A percentile compares a stretch with the other conserved stretches of the same genome.
Conservation (phyloP, 1,140 invertebrate species). For the Drosophila murphyi region DNA sequence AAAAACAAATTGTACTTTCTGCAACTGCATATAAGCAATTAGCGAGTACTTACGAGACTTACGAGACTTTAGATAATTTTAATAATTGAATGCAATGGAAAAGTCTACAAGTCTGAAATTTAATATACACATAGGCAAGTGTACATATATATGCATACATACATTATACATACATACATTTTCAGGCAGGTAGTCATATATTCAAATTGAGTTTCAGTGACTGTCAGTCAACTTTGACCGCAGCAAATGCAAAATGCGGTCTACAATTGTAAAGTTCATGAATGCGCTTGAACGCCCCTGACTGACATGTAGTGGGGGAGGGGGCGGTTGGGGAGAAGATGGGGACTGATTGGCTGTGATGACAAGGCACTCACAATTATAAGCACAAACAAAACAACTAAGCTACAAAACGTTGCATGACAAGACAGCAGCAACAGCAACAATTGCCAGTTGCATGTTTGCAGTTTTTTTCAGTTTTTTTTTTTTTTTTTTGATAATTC, state of each 20-base stretch:
- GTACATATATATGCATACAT: neutral
- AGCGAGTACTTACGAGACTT: slow-evolving; percentile 21
- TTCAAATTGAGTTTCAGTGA: slow-evolving; percentile 58
- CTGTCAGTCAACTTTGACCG: slow-evolving; percentile 79
- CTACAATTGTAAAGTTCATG: slow-evolving; percentile 53
- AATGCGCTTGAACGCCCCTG: slow-evolving; percentile 68
- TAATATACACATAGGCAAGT: neutral
- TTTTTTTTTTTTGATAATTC: slow-evolving; percentile 44
- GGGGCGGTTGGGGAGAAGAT: neutral
- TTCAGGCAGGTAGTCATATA: slow-evolving; percentile 5
- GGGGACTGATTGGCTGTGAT: slow-evolving; percentile 2
- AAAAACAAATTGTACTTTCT: slow-evolving; percentile 18
- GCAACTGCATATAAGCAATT: slow-evolving; percentile 54
- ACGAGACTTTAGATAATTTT: slow-evolving; percentile 51
- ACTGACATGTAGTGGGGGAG: slow-evolving; percentile 53
- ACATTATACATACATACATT: neutral
- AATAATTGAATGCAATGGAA: slow-evolving; percentile 66
- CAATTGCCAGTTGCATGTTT: slow-evolving; percentile 65
- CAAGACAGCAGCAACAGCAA: slow-evolving; percentile 51
- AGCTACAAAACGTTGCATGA: slow-evolving; percentile 69
- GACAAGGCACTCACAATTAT: slow-evolving; percentile 57
- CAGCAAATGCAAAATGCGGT: slow-evolving; percentile 52
- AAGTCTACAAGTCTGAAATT: slow-evolving; percentile 34
- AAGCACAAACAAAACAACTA: slow-evolving; percentile 59
- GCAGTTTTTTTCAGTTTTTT: slow-evolving; percentile 50